Evolutionary conservation across 2,888 invertebrate genomes (phyloP), one percentile per base, ranked within the genome.

Genomic region (Chaetogeoica ovagalla): DNA sequence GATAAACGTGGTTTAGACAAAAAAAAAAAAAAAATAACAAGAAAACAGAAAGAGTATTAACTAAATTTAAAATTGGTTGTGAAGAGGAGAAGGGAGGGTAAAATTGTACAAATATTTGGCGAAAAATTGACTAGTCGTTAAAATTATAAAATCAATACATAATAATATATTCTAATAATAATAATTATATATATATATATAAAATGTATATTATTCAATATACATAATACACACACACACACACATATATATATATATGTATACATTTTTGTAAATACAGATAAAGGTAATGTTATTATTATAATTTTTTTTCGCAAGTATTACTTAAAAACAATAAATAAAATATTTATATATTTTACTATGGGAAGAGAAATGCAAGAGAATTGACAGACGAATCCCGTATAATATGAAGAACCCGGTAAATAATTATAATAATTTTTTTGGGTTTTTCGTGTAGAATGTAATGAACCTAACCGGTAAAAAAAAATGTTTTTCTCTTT

Each of bases 41-140:
- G 13, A 48, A 15, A 48, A 48, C 48, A 15, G 48, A 15, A 13
- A 13, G 15, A 11, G 37, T 30, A 15, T 63, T 17, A 17, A 23
- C 63, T 37, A 23, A 66, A 72, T 23, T 57, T 57, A 66, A 55
- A 55, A 79, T 19, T 21, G 52, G 37, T 48, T 37, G 17, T 60
- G 70, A 7, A 17, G 3, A 48, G 48, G 63, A 23, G 21, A 3
- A 19, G 52, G 69, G 70, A 39, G 57, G 70, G 30, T 43, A 63
- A 52, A 62, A 63, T 79, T 79, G 77, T 79, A 79, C 77, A 79
- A 55, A 70, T 68, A 70, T 79, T 79, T 70, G 62, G 77, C 70
- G 77, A 70, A 79, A 70, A 79, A 79, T 79, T 79, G 70, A 79
- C 77, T 79, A 79, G 70, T 70, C 62, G 19, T 79, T 79, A 70